These are phyloP conservation scores for Coremacera marginata DNA, from an alignment of 2,888 invertebrate genomes.

Conservation along the genomic window DNA sequence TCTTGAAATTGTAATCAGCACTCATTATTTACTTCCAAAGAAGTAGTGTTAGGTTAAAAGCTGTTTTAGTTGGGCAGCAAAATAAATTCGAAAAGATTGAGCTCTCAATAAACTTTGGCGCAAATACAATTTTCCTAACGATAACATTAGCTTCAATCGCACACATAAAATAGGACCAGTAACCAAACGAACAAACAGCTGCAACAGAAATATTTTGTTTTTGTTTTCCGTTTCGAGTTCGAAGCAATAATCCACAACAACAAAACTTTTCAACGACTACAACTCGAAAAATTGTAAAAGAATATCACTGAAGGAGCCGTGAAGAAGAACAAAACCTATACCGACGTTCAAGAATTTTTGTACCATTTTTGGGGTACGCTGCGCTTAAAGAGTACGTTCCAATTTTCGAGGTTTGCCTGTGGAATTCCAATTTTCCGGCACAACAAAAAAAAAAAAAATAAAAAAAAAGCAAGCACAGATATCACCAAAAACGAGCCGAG, in stretches of 20 bases:
- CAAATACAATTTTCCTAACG: too few relatives aligned
- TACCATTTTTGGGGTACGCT: conserved; percentile 36
- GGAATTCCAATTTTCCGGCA: conserved; percentile 43
- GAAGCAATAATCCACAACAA: conserved; percentile 36
- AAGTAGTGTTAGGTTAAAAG: too few relatives aligned
- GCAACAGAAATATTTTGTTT: conserved; percentile 29
- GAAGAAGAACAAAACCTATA: conserved; percentile 16
- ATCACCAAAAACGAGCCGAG: background rate
- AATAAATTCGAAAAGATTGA: background rate
- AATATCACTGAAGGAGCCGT: conserved; percentile 23
- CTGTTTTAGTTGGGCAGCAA: background rate
- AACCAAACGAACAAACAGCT: conserved; percentile 23
- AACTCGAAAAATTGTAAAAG: conserved; percentile 45
- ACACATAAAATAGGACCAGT: conserved; percentile 10
- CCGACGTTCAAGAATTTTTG: conserved; percentile 24
- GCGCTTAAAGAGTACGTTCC: conserved; percentile 27
- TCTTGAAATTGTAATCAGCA: too few relatives aligned
- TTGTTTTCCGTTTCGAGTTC: conserved; percentile 41
- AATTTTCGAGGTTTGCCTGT: conserved; percentile 38
- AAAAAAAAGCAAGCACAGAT: too few relatives aligned
- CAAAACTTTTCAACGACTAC: conserved; percentile 23
- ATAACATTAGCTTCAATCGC: background rate
- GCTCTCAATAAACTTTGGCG: too few relatives aligned
- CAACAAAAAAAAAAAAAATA: background rate
- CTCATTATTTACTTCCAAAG: too few relatives aligned